phyloP scores from a whole-genome alignment of 2,888 invertebrate genomes.

The Polyommatus iphigenia region DNA sequence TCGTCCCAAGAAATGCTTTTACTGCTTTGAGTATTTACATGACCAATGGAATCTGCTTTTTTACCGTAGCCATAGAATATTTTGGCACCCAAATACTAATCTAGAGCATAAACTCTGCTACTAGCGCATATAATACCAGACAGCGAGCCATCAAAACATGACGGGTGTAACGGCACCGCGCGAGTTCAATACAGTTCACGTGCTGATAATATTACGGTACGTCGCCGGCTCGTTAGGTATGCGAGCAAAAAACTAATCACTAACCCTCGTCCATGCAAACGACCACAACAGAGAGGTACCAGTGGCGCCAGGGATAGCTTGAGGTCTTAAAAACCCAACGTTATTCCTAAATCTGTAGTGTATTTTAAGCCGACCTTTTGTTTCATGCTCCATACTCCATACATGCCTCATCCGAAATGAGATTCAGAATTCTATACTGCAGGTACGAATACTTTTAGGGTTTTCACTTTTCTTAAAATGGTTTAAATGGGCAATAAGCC shows the following conservation, averaged over 20 bases:
- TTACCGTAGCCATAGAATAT: neutral
- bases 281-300: neutral
- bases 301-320: neutral
- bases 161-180: conserved; percentile 16
- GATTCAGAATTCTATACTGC: too few species aligned
- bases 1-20: too few species aligned
- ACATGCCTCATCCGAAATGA: neutral
- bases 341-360: neutral
- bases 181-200: conserved; percentile 14
- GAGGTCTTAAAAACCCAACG: neutral
- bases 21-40: too few species aligned
- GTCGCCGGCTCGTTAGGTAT: conserved; percentile 4
- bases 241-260: conserved; percentile 16
- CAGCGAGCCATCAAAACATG: neutral
- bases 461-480: neutral
- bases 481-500: neutral
- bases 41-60: too few species aligned
- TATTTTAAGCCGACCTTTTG: neutral
- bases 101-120: neutral
- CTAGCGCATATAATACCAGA: neutral
- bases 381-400: neutral
- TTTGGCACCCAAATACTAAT: neutral
- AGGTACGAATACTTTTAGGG: neutral
- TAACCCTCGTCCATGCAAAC: neutral
- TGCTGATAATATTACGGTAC: conserved; percentile 21